Percentiles rank a stretch among this genome's conserved stretches.
These are phyloP conservation scores for Limnodromus scolopaceus DNA, from an alignment of 2,797 vertebrate genomes.

Conservation along the genomic window DNA sequence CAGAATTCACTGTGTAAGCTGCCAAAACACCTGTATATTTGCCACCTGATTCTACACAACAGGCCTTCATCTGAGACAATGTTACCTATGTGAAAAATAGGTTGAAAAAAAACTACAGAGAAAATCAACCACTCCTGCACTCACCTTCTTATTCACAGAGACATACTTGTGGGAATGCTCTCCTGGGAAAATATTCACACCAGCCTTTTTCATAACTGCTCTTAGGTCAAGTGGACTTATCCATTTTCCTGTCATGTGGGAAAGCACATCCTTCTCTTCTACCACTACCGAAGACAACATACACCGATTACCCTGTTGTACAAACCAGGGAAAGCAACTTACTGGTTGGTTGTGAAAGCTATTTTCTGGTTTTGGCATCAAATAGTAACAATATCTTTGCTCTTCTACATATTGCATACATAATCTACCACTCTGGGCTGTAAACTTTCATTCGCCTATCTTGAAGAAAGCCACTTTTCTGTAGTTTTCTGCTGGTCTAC, in stretches of 20 bases:
- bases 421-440: not conserved
- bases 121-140: not conserved
- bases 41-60: not conserved
- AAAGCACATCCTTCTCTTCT: conserved; percentile 44
- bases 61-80: not conserved
- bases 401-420: not conserved
- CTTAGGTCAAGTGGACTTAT: conserved; percentile 79
- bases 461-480: not conserved
- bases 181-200: conserved; percentile 90
- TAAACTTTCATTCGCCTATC: not conserved
- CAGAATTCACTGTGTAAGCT: not conserved
- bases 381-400: fast-evolving
- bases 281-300: conserved; percentile 78
- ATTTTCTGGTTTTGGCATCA: not conserved
- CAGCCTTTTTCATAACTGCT: conserved; percentile 78
- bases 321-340: not conserved
- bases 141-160: conserved; percentile 82
- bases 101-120: fast-evolving
- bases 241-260: conserved; percentile 83
- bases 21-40: not conserved
- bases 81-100: not conserved
- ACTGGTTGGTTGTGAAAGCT: not conserved
- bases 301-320: conserved; percentile 82
- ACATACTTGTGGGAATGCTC: conserved; percentile 82
- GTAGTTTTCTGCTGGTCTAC: not conserved